Percentiles rank a stretch among this genome's conserved stretches.
Conservation (phyloP, 2,888 invertebrate genomes). For the Pycnomerus fuliginosus region DNA sequence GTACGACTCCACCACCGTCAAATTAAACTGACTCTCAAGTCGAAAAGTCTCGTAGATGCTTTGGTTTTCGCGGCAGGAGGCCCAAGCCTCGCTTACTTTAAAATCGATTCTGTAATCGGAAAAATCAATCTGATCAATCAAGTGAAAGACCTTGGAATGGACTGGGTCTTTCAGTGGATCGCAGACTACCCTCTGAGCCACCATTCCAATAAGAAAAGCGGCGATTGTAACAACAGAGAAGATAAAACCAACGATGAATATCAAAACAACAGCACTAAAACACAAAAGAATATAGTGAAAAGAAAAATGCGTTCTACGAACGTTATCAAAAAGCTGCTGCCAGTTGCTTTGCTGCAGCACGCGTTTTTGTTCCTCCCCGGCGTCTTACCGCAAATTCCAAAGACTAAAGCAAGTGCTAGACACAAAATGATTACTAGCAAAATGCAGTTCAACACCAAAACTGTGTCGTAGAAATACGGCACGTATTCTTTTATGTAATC, state of each 20-base stretch:
- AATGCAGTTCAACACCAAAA: slow-evolving; percentile 68
- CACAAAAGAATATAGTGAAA: too few relatives aligned
- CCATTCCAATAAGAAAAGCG: slow-evolving; percentile 72
- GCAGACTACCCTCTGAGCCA: slow-evolving; percentile 69
- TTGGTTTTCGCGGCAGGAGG: slow-evolving; percentile 69
- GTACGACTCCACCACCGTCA: slow-evolving; percentile 45
- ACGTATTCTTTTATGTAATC: slow-evolving; percentile 50
- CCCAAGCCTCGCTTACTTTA: slow-evolving; percentile 60
- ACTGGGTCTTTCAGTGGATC: slow-evolving; percentile 66
- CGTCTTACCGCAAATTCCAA: slow-evolving; percentile 88
- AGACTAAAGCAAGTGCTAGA: slow-evolving; percentile 76
- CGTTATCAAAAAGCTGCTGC: slow-evolving; percentile 79
- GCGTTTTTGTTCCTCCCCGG: slow-evolving; percentile 80
- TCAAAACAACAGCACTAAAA: slow-evolving; percentile 58
- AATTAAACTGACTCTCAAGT: slow-evolving; percentile 31
- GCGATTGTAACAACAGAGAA: slow-evolving; percentile 66
- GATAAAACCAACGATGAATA: slow-evolving; percentile 72
- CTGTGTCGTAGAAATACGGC: slow-evolving; percentile 67
- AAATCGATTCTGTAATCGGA: slow-evolving; percentile 51
- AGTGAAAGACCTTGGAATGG: slow-evolving; percentile 62
- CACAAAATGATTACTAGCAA: slow-evolving; percentile 68
- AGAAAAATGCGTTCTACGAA: too few relatives aligned
- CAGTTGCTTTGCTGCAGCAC: slow-evolving; percentile 85
- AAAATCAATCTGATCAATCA: slow-evolving; percentile 57
- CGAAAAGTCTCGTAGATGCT: slow-evolving; percentile 56